Evolutionary conservation across 2,888 invertebrate genomes (phyloP), one percentile per base, ranked within the genome.

Genomic region (Caenorhabditis macrosperma): DNA sequence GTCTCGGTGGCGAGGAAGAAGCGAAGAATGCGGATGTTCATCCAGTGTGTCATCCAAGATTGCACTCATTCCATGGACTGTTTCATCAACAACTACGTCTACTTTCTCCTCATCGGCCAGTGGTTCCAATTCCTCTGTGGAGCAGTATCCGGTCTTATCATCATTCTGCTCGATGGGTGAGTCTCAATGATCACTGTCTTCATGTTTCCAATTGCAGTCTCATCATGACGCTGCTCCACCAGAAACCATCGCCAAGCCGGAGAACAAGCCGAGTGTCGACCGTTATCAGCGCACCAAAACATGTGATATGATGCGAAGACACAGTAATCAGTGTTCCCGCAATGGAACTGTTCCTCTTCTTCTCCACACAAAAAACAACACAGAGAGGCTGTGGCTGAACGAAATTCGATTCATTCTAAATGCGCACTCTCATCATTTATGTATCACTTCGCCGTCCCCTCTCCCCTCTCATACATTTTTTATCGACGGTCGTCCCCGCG

Each of bases 341-440:
- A 33, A 5, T 33, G 33, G 33, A 33, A 33, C n/a, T n/a, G n/a
- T n/a, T n/a, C n/a, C n/a, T n/a, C n/a, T n/a, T n/a, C n/a, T n/a
- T n/a, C n/a, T n/a, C 6, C 33, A 33, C 6, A 38, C 12, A 38
- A 38, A 48, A 48, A 22, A 24, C 48, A 38, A 35, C 35, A 57
- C 57, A 30, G 35, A 26, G 20, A 1, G 28, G 54, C 3, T 38
- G 44, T n/a, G 38, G 12, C 35, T 48, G 22, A 61, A 46, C 44
- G 26, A 72, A 72, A 72, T 74, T 74, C 74, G 52, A 74, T 74
- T 74, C 74, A 74, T 74, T 74, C 64, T 74, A 74, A 74, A 74
- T 74, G 74, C 74, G 64, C 64, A 59, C 50, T 50, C 48, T 74
- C 64, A 74, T 74, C 57, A 59, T 74, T 74, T 64, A 74, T 74